Evolutionary conservation across 1,140 invertebrate genomes (phyloP).

Genomic region (Belonocnema kinseyi): DNA sequence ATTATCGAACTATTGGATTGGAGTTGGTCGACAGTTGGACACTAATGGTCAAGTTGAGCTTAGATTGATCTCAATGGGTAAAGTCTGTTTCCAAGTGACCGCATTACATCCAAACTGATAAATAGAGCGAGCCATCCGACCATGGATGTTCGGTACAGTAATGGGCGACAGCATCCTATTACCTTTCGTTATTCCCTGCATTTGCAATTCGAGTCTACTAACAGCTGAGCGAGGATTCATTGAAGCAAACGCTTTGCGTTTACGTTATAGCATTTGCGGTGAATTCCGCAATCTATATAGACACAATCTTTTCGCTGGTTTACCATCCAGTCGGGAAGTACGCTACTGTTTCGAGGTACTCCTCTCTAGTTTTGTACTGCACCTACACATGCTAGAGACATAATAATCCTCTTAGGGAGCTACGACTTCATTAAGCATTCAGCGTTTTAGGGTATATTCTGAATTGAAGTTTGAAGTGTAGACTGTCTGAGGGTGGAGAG

Average conservation of each 20-base stretch:
- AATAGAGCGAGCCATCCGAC: too few species aligned
- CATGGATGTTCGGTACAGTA: neutral
- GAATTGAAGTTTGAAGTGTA: slow-evolving; percentile 34
- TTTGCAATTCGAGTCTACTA: slow-evolving; percentile 12
- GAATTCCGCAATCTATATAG: neutral
- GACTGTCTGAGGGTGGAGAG: neutral
- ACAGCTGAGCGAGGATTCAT: slow-evolving; percentile 11
- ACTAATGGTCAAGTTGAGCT: too few species aligned
- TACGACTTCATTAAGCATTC: slow-evolving; percentile 61
- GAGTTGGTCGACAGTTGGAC: too few species aligned
- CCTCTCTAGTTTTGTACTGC: neutral
- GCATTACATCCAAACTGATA: too few species aligned
- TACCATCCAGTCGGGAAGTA: slow-evolving; percentile 22
- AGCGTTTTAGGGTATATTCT: slow-evolving; percentile 51
- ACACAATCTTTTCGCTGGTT: neutral
- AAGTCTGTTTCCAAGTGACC: too few species aligned
- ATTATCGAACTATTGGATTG: too few species aligned
- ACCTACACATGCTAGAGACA: slow-evolving; percentile 44
- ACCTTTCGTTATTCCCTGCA: neutral
- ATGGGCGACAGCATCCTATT: neutral
- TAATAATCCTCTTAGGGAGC: slow-evolving; percentile 63
- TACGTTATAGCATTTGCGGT: slow-evolving; percentile 25
- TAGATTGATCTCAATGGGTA: too few species aligned
- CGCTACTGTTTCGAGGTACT: neutral
- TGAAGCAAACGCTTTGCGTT: slow-evolving; percentile 11